Base-by-base conservation (phyloP, 1,140 invertebrate genomes). In the Anastrepha obliqua region DNA sequence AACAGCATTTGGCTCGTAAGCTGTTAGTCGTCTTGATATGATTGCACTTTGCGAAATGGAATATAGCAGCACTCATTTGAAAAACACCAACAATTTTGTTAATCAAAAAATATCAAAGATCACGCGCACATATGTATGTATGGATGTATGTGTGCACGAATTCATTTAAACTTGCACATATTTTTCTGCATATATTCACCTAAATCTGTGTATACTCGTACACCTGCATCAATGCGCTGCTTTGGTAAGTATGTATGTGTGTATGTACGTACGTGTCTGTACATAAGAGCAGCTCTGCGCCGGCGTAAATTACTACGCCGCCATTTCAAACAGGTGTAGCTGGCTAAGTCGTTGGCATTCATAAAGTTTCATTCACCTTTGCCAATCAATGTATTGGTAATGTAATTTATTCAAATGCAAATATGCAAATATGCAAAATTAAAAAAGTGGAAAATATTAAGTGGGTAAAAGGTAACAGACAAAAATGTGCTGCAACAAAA, bases 311-410 rank as follows among this genome's bases (percentile, higher is more conserved):
- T 60, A 42, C 85, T n/a, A 17, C 85, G 29, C 42, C 44, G 15
- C 7, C 62, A n/a, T 15, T 42, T 78, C 4, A 58, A 87, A 67
- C 67, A 65, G 47, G 64, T 62, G 17, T 78, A 39, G 47, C 89
- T 90, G 90, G 44, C 65, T 67, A 44, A 55, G 88, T 88, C 90
- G 88, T 89, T 92, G 91, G 91, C 90, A 91, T 91, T 91, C 91
- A 89, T 90, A 89, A 91, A 88, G 91, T 92, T 91, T 91, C 91
- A 91, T 91, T 91, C 91, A 91, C 91, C 91, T 92, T 90, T 91
- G 74, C 74, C 29, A 55, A 81, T 81, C 74, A 42, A 81, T 81
- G 29, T 81, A 81, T 51, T 81, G n/a, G 47, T 55, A 51, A 81
- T 81, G 55, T 81, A n/a, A 81, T 55, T 29, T 29, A 20, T 81